phyloP scores from a whole-genome alignment of 1,140 invertebrate genomes.

The Aphis gossypii region DNA sequence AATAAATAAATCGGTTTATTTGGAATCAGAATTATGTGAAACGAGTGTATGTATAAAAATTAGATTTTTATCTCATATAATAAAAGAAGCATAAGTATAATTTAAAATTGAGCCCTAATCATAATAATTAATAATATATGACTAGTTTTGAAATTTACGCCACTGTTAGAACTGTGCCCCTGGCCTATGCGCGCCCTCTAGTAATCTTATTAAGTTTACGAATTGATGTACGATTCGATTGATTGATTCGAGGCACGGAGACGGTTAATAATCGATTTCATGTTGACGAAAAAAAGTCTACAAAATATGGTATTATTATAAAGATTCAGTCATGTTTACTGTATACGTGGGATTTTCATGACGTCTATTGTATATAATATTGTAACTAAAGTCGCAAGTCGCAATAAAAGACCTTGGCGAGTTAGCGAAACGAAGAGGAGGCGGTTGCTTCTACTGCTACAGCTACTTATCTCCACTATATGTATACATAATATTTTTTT shows the following conservation, averaged over 20 bases:
- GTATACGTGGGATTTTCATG: not conserved
- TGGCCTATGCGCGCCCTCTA: not conserved
- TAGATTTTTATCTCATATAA: too few species aligned
- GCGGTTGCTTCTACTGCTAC: not conserved
- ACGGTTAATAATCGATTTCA: not conserved
- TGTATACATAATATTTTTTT: not conserved
- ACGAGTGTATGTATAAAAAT: too few species aligned
- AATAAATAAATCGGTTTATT: too few species aligned
- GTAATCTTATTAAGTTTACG: not conserved
- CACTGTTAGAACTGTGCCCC: not conserved
- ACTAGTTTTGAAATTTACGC: too few species aligned
- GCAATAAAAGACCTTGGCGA: not conserved
- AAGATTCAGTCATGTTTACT: not conserved
- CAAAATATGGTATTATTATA: not conserved
- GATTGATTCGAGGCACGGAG: not conserved
- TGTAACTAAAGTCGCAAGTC: not conserved
- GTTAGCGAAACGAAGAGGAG: conserved; percentile 17
- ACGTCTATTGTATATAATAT: not conserved
- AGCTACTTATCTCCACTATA: not conserved
- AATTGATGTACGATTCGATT: too few species aligned
- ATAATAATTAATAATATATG: not conserved
- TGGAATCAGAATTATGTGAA: too few species aligned
- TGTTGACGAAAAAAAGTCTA: not conserved
- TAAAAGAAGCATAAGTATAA: too few species aligned
- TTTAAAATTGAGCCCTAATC: too few species aligned